phyloP scores from a whole-genome alignment of 2,113 vertebrate species.

The Tichodroma muraria region DNA sequence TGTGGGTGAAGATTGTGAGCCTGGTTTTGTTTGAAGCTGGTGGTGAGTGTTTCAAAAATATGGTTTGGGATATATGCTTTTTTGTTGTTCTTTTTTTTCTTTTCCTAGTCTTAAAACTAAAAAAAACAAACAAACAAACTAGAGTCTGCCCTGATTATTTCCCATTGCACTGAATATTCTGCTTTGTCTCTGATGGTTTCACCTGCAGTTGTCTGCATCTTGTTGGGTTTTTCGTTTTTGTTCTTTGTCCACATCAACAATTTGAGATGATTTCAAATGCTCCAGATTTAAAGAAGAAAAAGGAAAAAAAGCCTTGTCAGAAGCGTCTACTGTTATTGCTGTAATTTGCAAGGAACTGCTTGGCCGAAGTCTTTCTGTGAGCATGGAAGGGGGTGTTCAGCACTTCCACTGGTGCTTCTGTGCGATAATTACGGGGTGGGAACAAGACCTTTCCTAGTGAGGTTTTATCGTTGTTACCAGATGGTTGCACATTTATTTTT shows the following conservation, averaged over 20 bases:
- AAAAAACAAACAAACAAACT: not conserved
- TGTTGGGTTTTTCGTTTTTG: slow-evolving; percentile 6
- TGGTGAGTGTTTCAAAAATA: slow-evolving; percentile 53
- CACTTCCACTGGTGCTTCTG: slow-evolving; percentile 38
- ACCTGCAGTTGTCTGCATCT: slow-evolving; percentile 60
- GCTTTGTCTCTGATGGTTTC: slow-evolving; percentile 73
- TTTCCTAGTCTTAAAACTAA: slow-evolving; percentile 81
- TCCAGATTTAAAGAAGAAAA: slow-evolving; percentile 63
- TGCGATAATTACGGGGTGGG: slow-evolving; percentile 60
- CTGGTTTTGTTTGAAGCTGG: slow-evolving; percentile 50
- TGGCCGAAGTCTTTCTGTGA: not conserved
- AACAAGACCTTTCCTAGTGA: slow-evolving; percentile 80
- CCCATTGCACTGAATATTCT: slow-evolving; percentile 90
- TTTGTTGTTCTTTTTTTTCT: not conserved
- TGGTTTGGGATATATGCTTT: slow-evolving; percentile 63
- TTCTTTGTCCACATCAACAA: slow-evolving; percentile 61
- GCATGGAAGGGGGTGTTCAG: slow-evolving; percentile 10
- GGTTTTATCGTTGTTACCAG: slow-evolving; percentile 76
- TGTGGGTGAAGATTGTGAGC: slow-evolving; percentile 65
- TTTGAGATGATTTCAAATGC: slow-evolving; percentile 70
- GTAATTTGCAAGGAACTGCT: not conserved
- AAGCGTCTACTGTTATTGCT: slow-evolving; percentile 1
- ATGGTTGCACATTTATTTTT: slow-evolving; percentile 73
- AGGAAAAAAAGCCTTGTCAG: slow-evolving; percentile 17
- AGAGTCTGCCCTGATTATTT: slow-evolving; percentile 61